phyloP scores from a whole-genome alignment of 2,113 vertebrate species.

The Protobothrops mucrosquamatus region DNA sequence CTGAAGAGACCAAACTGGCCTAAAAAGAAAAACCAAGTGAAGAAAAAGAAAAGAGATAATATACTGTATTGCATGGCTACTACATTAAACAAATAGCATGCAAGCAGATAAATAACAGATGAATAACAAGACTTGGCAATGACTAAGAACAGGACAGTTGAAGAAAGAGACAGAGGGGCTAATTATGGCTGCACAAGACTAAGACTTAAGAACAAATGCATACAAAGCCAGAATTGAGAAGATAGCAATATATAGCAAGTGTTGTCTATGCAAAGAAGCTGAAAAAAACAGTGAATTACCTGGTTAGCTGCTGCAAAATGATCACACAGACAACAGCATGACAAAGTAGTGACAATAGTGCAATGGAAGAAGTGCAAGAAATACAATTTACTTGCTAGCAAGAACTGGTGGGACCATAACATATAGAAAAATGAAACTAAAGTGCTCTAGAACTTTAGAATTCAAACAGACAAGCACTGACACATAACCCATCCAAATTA shows the following conservation, averaged over 20 bases:
- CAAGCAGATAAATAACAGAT: neutral
- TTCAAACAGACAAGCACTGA: neutral
- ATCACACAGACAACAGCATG: neutral
- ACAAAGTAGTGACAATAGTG: neutral
- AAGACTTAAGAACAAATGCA: neutral
- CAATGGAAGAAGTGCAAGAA: neutral
- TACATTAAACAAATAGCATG: too few relatives aligned
- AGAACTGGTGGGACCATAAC: neutral
- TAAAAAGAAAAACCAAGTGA: neutral
- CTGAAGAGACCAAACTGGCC: neutral
- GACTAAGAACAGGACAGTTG: neutral
- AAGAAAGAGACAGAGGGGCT: neutral
- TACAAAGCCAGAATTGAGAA: neutral
- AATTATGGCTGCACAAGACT: neutral
- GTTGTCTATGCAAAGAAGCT: neutral
- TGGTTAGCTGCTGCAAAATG: neutral
- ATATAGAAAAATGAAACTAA: neutral
- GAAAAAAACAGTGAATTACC: neutral
- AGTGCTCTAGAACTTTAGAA: neutral
- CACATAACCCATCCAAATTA: neutral
- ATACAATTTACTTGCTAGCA: neutral
- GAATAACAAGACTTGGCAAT: neutral
- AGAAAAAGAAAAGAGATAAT: neutral
- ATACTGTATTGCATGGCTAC: too few relatives aligned
- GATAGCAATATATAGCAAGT: neutral